Evolutionary conservation across 2,797 vertebrate genomes (phyloP).

Genomic region (Hafferia zeledoni): DNA sequence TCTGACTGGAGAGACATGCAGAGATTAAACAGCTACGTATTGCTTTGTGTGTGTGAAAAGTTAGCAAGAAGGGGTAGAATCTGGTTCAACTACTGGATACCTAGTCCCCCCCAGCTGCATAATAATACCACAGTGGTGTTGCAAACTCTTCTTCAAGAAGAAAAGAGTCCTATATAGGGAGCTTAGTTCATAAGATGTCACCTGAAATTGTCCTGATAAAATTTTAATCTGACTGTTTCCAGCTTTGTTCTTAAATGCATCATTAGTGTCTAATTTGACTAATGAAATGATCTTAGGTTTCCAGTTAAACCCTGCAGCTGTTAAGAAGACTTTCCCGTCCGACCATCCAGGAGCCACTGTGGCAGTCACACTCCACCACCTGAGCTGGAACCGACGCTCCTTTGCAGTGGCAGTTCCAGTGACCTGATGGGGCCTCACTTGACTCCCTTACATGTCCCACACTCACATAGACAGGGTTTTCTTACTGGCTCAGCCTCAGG

Average conservation of each 20-base stretch:
- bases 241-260: background rate
- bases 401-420: background rate
- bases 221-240: background rate
- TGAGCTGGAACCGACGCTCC: background rate
- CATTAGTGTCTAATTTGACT: background rate
- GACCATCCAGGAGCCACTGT: background rate
- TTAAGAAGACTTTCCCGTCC: background rate
- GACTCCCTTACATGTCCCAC: fast-evolving
- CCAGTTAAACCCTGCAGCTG: background rate
- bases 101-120: background rate
- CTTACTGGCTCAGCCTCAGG: background rate
- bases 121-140: background rate
- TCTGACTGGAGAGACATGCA: background rate
- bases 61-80: background rate
- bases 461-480: background rate
- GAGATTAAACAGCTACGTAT: background rate
- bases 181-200: background rate
- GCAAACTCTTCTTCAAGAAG: background rate
- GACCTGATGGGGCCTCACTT: fast-evolving
- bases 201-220: background rate
- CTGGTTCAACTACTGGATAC: background rate
- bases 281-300: background rate
- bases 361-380: background rate
- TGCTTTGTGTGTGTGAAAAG: background rate
- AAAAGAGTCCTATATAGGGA: background rate